Base-by-base conservation (phyloP, 2,113 vertebrate genomes). In the Boulengeromyrus knoepffleri region DNA sequence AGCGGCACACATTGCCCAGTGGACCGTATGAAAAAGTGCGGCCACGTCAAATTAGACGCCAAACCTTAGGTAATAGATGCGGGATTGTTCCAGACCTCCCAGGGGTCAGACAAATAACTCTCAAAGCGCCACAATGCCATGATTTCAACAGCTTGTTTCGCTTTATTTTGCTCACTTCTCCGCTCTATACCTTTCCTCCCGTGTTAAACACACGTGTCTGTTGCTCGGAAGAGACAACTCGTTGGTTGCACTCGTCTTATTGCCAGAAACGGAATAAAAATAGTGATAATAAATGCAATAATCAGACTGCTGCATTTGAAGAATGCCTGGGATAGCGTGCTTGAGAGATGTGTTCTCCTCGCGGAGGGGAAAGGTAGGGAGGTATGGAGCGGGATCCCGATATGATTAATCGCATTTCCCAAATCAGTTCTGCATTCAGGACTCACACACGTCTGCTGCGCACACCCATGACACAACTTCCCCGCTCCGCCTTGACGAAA, bases 371-470 rank as follows among this genome's bases (percentile, higher is more conserved):
- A 93, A 92, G 93, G 92, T 91, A 94, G 94, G 93, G 93, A 94
- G 93, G 92, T 86, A 88, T 31, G 70, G 27, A 74, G 31, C 70
- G 13, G 36, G 90, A 88, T 77, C 74, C 86, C 90, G 93, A 91
- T 90, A 91, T 39, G 92, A 94, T 94, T 93, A 93, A 94, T 92
- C 90, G 49, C 74, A 90, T 92, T 91, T 93, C 91, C 89, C 89
- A 93, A 95, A 95, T 94, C 93, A 92, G 94, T 94, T 95, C 94
- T 93, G 92, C 92, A 91, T 92, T 91, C 90, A 93, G 91, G 90
- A 89, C 88, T 92, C 92, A 90, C 90, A 90, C 50, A 46, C 74
- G 15, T 42, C 74, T 90, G 87, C 91, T 13, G 70, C 17, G 19
- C 8, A 56, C 58, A 24, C 27, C n/a, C 62, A 47, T 52, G 74